These are phyloP conservation scores for Phymastichus coffea DNA, from an alignment of 1,140 invertebrate genomes.

Conservation along the genomic window DNA sequence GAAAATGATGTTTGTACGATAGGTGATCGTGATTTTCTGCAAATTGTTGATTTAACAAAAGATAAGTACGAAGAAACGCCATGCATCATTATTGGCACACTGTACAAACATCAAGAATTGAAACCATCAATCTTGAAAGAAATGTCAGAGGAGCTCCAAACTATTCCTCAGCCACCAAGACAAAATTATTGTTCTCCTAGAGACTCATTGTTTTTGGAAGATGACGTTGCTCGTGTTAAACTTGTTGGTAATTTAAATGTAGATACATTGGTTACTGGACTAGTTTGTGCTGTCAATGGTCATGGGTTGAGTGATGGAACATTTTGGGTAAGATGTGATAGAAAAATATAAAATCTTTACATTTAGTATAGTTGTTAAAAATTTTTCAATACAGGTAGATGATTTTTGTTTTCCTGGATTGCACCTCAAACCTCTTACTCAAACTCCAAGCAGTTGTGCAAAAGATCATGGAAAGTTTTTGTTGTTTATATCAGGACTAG, in stretches of 20 bases:
- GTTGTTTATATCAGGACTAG: constrained; percentile 80
- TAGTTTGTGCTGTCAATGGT: constrained; percentile 75
- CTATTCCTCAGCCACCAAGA: constrained; percentile 72
- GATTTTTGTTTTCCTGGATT: constrained; percentile 71
- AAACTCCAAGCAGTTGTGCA: constrained; percentile 9
- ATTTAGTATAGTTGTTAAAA: neutral
- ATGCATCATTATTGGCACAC: constrained; percentile 83
- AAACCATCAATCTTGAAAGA: constrained; percentile 93
- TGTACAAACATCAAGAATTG: constrained; percentile 89
- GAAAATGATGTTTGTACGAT: too few relatives aligned
- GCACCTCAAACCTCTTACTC: constrained; percentile 7
- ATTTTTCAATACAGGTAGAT: constrained; percentile 58
- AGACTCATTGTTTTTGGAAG: constrained; percentile 86
- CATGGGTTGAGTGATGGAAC: constrained; percentile 48
- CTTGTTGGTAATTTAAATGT: constrained; percentile 67
- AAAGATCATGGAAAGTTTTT: constrained; percentile 61
- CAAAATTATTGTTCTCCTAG: constrained; percentile 66
- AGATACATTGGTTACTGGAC: constrained; percentile 70
- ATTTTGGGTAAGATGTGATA: constrained; percentile 39
- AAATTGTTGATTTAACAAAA: constrained; percentile 42
- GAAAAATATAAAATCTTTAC: neutral
- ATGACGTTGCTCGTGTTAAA: constrained; percentile 84
- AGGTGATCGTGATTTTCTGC: constrained; percentile 38
- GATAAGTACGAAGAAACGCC: constrained; percentile 46
- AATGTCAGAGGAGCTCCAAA: constrained; percentile 82